phyloP scores from a whole-genome alignment of 64 coral and sea anemone species.

The Porites lutea region DNA sequence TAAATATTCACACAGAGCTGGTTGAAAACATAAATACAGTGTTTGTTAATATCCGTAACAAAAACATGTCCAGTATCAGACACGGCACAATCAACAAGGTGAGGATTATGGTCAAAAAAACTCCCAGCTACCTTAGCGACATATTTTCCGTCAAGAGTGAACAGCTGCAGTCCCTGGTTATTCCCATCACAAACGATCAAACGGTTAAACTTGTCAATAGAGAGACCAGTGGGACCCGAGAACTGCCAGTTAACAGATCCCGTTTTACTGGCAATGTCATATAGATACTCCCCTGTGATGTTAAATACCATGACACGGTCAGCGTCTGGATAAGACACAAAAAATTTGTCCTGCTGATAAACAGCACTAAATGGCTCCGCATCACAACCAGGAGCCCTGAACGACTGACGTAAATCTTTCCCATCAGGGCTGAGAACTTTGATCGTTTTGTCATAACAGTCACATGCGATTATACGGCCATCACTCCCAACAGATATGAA shows the following conservation, averaged over 20 bases:
- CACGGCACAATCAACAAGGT: constrained; percentile 7
- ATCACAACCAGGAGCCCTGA: background rate
- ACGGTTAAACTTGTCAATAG: background rate
- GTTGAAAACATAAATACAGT: background rate
- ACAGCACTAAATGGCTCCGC: background rate
- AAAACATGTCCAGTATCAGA: background rate
- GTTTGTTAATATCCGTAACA: background rate
- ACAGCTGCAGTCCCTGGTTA: background rate
- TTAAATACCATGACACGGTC: constrained; percentile 18
- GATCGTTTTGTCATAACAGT: background rate
- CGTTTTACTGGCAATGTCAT: background rate
- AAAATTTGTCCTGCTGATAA: background rate
- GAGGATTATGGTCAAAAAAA: background rate
- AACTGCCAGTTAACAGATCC: background rate
- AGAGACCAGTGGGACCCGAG: background rate
- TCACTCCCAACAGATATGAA: background rate
- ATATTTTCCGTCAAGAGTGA: constrained; percentile 41
- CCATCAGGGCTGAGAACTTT: background rate
- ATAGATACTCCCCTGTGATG: background rate
- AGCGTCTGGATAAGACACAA: background rate
- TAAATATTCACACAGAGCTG: too few species aligned
- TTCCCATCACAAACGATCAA: constrained; percentile 1
- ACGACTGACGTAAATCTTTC: too few species aligned
- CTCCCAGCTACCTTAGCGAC: background rate
- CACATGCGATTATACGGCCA: background rate